Evolutionary conservation across 2,888 invertebrate genomes (phyloP).

Genomic region (Lydus trimaculatus): DNA sequence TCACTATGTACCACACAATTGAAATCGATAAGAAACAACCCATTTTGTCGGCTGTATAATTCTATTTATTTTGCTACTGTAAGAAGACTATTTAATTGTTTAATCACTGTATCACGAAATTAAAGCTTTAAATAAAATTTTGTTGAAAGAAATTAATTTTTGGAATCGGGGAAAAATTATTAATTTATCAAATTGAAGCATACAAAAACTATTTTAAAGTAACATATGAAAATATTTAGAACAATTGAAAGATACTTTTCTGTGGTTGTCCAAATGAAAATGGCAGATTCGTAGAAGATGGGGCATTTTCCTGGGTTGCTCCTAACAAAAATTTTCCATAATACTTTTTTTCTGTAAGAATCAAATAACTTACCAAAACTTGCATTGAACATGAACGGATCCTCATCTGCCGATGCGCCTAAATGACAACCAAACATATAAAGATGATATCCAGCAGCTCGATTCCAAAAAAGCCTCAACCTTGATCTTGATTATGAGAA

Average conservation of each 20-base stretch:
- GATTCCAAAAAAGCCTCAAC: not conserved
- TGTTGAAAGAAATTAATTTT: not conserved
- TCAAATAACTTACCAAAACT: not conserved
- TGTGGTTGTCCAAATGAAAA: slow-evolving; percentile 6
- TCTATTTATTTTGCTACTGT: not conserved
- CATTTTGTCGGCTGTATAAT: not conserved
- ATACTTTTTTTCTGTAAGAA: not conserved
- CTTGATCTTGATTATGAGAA: not conserved
- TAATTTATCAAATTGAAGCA: too few relatives aligned
- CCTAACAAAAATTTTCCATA: not conserved
- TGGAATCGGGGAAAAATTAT: not conserved
- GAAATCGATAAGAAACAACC: not conserved
- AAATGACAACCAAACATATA: too few relatives aligned
- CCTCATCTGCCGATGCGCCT: not conserved
- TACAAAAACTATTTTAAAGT: too few relatives aligned
- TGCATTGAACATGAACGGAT: not conserved
- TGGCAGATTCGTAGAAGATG: not conserved
- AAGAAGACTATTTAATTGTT: not conserved
- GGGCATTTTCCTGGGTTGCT: not conserved
- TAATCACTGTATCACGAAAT: not conserved
- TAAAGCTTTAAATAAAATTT: not conserved
- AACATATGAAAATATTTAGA: not conserved
- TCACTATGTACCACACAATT: slow-evolving; percentile 12
- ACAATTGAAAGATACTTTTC: slow-evolving; percentile 1
- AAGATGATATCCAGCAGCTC: too few relatives aligned